These are phyloP conservation scores for Mercenaria mercenaria DNA, from an alignment of 1,140 invertebrate genomes.

Conservation along the genomic window DNA sequence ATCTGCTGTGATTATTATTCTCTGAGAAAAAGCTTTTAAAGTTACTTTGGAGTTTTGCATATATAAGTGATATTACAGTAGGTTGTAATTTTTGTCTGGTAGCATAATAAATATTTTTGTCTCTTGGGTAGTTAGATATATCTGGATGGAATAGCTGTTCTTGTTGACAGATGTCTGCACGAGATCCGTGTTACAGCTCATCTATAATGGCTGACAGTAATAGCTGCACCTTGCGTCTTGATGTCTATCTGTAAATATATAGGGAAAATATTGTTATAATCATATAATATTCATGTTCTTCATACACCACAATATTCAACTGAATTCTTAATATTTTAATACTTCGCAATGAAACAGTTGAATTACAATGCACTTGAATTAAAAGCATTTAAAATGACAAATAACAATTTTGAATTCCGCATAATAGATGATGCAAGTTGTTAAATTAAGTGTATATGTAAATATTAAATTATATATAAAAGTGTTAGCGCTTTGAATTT, in stretches of 20 bases:
- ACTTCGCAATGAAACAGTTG: no score
- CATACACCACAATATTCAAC: no score
- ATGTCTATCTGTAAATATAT: conserved; percentile 1
- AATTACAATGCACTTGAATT: not conserved
- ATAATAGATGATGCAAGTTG: no score
- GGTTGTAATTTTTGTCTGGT: conserved; percentile 16
- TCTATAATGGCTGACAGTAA: not conserved
- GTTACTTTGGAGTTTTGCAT: not conserved
- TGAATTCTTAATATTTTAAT: no score
- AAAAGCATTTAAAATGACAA: not conserved
- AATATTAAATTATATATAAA: no score
- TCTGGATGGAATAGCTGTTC: not conserved
- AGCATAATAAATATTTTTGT: conserved; percentile 41
- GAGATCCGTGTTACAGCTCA: not conserved
- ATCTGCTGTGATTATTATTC: not conserved
- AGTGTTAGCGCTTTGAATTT: no score
- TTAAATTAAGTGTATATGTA: no score
- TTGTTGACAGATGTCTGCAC: conserved; percentile 26
- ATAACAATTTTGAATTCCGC: not conserved
- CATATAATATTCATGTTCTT: no score
- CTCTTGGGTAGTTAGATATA: conserved; percentile 39
- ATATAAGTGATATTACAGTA: not conserved
- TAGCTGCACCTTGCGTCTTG: not conserved
- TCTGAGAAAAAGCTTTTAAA: not conserved
- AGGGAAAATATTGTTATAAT: no score